Evolutionary conservation across 2,113 vertebrate genomes (phyloP).

Genomic region (Neodontobutis hainanensis): DNA sequence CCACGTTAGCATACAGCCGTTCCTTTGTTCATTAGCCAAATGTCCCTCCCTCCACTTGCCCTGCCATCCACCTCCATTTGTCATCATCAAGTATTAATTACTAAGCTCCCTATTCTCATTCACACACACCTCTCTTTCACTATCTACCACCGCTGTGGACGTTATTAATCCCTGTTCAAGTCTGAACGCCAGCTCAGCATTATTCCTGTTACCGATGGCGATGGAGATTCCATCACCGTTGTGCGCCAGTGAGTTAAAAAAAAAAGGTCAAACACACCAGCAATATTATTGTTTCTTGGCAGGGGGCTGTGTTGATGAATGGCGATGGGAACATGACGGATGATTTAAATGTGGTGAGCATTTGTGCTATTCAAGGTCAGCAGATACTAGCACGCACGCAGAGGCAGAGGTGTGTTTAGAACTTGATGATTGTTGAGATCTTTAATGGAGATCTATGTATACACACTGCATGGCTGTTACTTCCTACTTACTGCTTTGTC

Average conservation of each 20-base stretch:
- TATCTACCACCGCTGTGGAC: constrained; percentile 29
- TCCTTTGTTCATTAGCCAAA: constrained; percentile 68
- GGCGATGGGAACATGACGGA: constrained; percentile 51
- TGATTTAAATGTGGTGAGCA: constrained; percentile 44
- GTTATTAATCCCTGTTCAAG: constrained; percentile 65
- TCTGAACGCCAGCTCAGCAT: constrained; percentile 63
- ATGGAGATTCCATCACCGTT: constrained; percentile 48
- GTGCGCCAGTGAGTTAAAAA: constrained; percentile 28
- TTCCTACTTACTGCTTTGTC: constrained; percentile 31
- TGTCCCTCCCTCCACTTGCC: constrained; percentile 52
- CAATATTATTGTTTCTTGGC: constrained; percentile 53
- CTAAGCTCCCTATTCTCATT: constrained; percentile 47
- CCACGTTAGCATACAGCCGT: constrained; percentile 56
- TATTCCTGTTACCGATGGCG: constrained; percentile 53
- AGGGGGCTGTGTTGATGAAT: constrained; percentile 45
- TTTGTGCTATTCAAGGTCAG: constrained; percentile 56
- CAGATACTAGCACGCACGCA: constrained; percentile 29
- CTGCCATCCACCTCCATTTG: constrained; percentile 61
- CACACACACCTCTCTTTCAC: constrained; percentile 33
- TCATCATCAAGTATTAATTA: constrained; percentile 79
- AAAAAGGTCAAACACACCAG: constrained; percentile 49
- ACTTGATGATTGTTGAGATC: constrained; percentile 41
- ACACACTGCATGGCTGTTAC: constrained; percentile 1
- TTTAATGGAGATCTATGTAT: constrained; percentile 42
- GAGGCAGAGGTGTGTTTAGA: constrained; percentile 20